phyloP scores from a whole-genome alignment of 2,113 vertebrate genomes.

The Steatornis caripensis region DNA sequence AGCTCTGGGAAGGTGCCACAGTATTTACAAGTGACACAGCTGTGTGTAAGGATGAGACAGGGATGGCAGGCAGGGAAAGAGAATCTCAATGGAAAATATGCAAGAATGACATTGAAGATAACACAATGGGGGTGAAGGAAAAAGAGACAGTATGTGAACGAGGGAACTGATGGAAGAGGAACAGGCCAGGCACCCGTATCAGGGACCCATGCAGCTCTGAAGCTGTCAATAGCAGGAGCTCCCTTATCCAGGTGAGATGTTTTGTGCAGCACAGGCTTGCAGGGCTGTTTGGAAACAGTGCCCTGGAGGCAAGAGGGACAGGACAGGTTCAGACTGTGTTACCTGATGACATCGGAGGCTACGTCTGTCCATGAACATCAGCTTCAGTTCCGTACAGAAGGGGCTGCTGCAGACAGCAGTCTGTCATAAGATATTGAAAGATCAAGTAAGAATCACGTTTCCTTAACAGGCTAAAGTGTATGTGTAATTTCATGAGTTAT shows the following conservation, averaged over 20 bases:
- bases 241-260: accelerated
- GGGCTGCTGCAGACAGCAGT: not conserved
- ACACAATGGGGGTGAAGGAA: not conserved
- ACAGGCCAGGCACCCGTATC: not conserved
- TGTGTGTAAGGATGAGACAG: not conserved
- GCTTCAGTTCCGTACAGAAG: not conserved
- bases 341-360: not conserved
- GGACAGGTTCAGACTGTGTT: not conserved
- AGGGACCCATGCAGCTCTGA: not conserved
- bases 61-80: not conserved
- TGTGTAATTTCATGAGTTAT: not conserved
- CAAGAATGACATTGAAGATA: not conserved
- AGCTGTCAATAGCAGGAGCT: not conserved
- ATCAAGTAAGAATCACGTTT: not conserved
- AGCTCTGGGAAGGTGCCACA: not conserved
- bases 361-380: not conserved
- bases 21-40: not conserved
- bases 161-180: not conserved
- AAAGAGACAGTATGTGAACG: not conserved
- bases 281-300: not conserved
- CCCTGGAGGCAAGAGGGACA: too few species aligned
- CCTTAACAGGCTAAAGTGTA: not conserved
- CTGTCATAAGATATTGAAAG: not conserved
- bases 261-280: not conserved
- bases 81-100: not conserved